phyloP scores from a whole-genome alignment of 2,113 vertebrate species.

The Cynoglossus semilaevis region DNA sequence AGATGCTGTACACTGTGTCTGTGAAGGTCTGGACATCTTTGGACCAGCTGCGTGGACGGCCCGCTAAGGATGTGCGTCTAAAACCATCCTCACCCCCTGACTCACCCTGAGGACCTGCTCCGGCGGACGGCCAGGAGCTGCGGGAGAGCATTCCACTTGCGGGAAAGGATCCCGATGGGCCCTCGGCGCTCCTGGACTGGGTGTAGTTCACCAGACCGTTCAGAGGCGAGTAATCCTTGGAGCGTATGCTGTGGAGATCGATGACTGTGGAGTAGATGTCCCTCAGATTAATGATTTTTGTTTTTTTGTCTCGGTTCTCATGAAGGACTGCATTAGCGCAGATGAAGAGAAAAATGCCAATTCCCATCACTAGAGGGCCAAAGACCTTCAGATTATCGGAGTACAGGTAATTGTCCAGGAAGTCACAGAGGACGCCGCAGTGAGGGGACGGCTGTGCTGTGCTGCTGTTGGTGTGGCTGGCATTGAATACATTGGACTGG shows the following conservation, averaged over 20 bases:
- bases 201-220: slow-evolving; percentile 88
- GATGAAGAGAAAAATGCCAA: slow-evolving; percentile 98
- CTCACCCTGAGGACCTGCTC: slow-evolving; percentile 65
- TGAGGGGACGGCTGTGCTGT: slow-evolving; percentile 33
- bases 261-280: slow-evolving; percentile 99
- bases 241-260: slow-evolving; percentile 88
- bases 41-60: slow-evolving; percentile 66
- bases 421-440: slow-evolving; percentile 79
- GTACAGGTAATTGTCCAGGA: slow-evolving; percentile 88
- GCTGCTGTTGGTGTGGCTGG: slow-evolving; percentile 58
- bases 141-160: slow-evolving; percentile 77
- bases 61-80: slow-evolving; percentile 60
- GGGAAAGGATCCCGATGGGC: slow-evolving; percentile 69
- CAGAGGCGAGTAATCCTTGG: slow-evolving; percentile 84
- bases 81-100: slow-evolving; percentile 56
- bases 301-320: slow-evolving; percentile 96
- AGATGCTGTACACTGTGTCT: slow-evolving; percentile 90
- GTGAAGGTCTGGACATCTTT: slow-evolving; percentile 80
- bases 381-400: slow-evolving; percentile 97
- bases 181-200: slow-evolving; percentile 80
- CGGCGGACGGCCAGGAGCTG: slow-evolving; percentile 83
- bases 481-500: slow-evolving; percentile 31
- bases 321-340: slow-evolving; percentile 97
- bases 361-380: slow-evolving; percentile 96
- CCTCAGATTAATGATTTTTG: slow-evolving; percentile 95